Evolutionary conservation across 2,113 vertebrate species (phyloP).

Genomic region (Eulacestoma nigropectus): DNA sequence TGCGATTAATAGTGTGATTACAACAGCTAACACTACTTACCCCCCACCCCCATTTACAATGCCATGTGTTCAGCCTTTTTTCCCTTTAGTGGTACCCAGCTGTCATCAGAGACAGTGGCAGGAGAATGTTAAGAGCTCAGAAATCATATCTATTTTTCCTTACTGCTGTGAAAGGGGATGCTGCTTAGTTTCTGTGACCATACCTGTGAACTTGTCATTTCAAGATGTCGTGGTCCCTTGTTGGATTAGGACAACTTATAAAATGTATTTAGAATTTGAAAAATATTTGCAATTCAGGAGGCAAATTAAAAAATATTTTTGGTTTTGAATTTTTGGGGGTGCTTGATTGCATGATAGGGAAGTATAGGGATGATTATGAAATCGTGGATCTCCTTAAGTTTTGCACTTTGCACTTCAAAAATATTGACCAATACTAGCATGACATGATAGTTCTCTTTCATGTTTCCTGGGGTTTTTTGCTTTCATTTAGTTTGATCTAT

Average conservation of each 20-base stretch:
- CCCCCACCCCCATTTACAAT: neutral
- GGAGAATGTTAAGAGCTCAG: neutral
- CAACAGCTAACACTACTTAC: slow-evolving; percentile 24
- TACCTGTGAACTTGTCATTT: neutral
- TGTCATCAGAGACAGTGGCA: neutral
- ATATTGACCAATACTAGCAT: neutral
- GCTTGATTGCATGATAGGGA: neutral
- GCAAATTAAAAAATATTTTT: neutral
- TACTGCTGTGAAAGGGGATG: neutral
- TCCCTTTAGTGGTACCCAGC: neutral
- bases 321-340: neutral
- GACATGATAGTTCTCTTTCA: neutral
- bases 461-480: rapidly evolving
- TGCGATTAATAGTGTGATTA: slow-evolving; percentile 58
- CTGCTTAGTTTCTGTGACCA: neutral
- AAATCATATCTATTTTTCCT: neutral
- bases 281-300: neutral
- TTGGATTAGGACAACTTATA: neutral
- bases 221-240: neutral
- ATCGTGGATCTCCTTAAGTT: neutral
- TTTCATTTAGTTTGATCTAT: neutral
- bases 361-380: neutral
- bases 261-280: neutral
- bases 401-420: neutral
- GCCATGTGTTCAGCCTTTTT: slow-evolving; percentile 28